Evolutionary conservation across 2,113 vertebrate species (phyloP).

Genomic region (Aramus guarauna): DNA sequence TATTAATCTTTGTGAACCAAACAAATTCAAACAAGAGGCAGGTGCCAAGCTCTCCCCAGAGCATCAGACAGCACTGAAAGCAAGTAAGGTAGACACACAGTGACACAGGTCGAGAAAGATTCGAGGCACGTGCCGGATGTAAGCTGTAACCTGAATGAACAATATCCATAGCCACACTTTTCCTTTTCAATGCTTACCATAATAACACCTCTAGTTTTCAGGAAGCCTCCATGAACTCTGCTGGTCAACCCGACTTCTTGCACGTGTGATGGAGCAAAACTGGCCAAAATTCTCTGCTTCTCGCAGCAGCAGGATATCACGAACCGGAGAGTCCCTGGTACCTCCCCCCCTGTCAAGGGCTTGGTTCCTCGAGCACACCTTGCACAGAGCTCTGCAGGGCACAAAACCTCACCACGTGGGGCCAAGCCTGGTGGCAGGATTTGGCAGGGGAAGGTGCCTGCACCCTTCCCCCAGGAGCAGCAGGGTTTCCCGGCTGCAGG

Average conservation of each 20-base stretch:
- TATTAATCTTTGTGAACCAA: background rate
- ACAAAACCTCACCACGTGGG: fast-evolving
- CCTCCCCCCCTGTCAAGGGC: fast-evolving
- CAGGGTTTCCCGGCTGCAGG: background rate
- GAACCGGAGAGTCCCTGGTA: background rate
- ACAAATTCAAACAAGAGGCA: background rate
- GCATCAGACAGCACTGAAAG: background rate
- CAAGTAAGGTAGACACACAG: background rate
- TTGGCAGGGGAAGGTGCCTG: background rate
- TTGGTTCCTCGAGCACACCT: fast-evolving
- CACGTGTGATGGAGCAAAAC: background rate
- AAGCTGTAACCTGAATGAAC: background rate
- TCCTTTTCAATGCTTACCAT: background rate
- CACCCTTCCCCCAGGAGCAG: background rate
- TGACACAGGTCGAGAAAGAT: background rate
- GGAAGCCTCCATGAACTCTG: background rate
- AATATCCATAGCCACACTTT: background rate
- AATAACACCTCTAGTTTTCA: background rate
- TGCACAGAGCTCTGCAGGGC: background rate
- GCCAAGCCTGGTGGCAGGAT: background rate
- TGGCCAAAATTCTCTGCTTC: background rate
- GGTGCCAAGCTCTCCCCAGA: background rate
- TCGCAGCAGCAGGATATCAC: fast-evolving
- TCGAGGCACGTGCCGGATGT: background rate
- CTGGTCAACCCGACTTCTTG: background rate